Evolutionary conservation across 2,888 invertebrate genomes (phyloP).

Genomic region (Pristionchus mayeri): DNA sequence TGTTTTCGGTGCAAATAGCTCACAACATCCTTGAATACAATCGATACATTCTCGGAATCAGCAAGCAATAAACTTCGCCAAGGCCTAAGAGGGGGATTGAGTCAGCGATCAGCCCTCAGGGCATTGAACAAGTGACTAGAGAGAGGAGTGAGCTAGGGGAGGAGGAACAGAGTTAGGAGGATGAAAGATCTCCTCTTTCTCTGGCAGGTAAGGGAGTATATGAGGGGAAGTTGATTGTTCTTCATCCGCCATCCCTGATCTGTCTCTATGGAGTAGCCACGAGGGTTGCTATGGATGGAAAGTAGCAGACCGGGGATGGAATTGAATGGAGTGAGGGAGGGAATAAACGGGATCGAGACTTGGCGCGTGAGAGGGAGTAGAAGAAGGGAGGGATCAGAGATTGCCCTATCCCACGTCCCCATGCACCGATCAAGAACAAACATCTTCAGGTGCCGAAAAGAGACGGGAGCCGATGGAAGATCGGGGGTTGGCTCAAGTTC

Average conservation of each 20-base stretch:
- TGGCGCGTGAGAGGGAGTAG: too few species aligned
- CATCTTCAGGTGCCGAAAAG: not conserved
- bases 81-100: not conserved
- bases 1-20: too few species aligned
- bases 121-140: not conserved
- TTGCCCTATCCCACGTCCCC: not conserved
- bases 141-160: not conserved
- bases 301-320: not conserved
- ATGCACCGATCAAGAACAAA: not conserved
- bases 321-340: not conserved
- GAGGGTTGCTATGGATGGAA: not conserved
- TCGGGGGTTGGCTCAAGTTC: too few species aligned
- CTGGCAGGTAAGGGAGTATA: too few species aligned
- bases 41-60: not conserved
- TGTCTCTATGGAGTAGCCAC: too few species aligned
- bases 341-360: too few species aligned
- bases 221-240: too few species aligned
- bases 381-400: not conserved
- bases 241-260: too few species aligned
- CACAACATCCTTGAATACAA: too few species aligned
- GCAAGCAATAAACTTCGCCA: not conserved
- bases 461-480: not conserved
- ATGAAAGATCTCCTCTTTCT: too few species aligned
- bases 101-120: not conserved
- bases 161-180: not conserved